Percentiles rank a stretch among this genome's conserved stretches.
Conservation (phyloP, 2,797 vertebrate genomes). For the Tenualosa ilisha region DNA sequence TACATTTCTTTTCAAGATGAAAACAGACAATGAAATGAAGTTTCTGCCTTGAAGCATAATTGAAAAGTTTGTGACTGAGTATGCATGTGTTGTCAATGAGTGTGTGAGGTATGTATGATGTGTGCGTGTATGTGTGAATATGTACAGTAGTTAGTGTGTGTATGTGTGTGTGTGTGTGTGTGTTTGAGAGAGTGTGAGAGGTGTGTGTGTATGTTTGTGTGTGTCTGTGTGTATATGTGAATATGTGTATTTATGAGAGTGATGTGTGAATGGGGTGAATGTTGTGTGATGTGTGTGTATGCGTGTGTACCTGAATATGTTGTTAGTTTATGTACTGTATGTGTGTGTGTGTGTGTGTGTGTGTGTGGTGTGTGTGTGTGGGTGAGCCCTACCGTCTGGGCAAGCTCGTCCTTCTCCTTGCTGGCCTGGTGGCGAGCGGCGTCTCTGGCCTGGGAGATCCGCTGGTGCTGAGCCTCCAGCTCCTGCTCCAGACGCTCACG, state of each 20-base stretch:
- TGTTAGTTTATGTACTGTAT: not conserved
- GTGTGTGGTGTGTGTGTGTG: not conserved
- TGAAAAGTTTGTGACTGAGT: not conserved
- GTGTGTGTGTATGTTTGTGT: not conserved
- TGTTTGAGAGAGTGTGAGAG: not conserved
- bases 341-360: not conserved
- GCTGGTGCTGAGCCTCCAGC: slow-evolving; percentile 73
- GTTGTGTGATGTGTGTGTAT: not conserved
- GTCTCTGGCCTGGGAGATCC: slow-evolving; percentile 77
- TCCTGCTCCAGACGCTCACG: slow-evolving; percentile 80
- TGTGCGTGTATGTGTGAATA: not conserved
- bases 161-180: not conserved
- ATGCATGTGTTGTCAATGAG: not conserved
- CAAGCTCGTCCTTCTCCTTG: slow-evolving; percentile 79
- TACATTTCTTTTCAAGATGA: not conserved
- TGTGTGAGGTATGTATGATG: not conserved
- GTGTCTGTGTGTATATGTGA: not conserved
- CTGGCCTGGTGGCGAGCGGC: slow-evolving; percentile 71
- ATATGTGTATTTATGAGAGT: not conserved
- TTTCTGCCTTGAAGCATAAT: not conserved
- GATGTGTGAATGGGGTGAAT: too few species aligned
- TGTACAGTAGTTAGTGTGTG: not conserved
- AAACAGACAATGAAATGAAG: not conserved
- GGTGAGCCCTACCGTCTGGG: slow-evolving; percentile 70
- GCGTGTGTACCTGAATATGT: not conserved